Conservation (phyloP, 1,140 invertebrate species). For the Hycleus phaleratus region DNA sequence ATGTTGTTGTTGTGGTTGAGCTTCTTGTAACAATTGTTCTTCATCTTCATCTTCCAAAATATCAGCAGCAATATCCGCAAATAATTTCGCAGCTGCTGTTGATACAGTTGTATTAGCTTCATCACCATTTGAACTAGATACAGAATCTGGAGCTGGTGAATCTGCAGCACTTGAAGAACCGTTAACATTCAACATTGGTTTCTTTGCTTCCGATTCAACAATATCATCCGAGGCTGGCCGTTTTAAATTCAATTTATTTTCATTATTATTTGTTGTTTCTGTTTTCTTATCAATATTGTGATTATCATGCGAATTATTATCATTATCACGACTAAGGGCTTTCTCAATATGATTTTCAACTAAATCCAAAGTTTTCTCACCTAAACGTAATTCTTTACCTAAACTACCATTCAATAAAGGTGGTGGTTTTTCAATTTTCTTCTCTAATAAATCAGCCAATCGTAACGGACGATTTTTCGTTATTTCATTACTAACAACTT, state of each 20-base stretch:
- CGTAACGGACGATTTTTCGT: conserved; percentile 46
- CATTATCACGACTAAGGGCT: conserved; percentile 40
- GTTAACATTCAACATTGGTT: conserved; percentile 44
- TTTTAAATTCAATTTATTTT: conserved; percentile 34
- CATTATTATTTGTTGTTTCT: conserved; percentile 27
- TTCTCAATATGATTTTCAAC: conserved; percentile 55
- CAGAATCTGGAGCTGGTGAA: conserved; percentile 43
- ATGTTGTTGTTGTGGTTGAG: conserved; percentile 24
- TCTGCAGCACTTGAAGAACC: conserved; percentile 41
- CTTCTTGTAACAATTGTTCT: conserved; percentile 43
- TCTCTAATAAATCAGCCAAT: conserved; percentile 61
- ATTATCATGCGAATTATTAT: conserved; percentile 31
- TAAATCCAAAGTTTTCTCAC: conserved; percentile 51
- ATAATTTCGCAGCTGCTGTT: conserved; percentile 62
- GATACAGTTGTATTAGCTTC: conserved; percentile 51
- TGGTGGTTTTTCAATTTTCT: conserved; percentile 52
- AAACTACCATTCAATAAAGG: conserved; percentile 51
- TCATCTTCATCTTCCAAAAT: conserved; percentile 62
- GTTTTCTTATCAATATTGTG: conserved; percentile 26
- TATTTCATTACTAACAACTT: conserved; percentile 34
- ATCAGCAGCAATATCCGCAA: conserved; percentile 61
- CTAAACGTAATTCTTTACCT: conserved; percentile 50
- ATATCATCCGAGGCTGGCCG: conserved; percentile 39
- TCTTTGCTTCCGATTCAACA: conserved; percentile 44
- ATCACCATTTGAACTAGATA: conserved; percentile 43